Evolutionary conservation across 2,888 invertebrate genomes (phyloP).

Genomic region (Stenichneumon culpator): DNA sequence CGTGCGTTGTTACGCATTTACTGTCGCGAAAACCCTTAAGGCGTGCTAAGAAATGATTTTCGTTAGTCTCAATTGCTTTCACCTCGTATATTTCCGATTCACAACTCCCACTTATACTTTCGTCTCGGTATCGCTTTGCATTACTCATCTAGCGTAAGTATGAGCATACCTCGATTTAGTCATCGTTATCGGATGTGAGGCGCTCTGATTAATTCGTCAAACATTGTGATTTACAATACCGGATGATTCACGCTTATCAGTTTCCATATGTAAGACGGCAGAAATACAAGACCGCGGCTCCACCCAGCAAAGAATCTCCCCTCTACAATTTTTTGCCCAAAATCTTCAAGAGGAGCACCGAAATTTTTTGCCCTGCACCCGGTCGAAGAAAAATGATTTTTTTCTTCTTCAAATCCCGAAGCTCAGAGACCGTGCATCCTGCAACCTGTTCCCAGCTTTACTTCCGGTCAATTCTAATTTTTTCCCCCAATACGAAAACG

Average conservation of each 20-base stretch:
- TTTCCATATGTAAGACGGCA: not conserved
- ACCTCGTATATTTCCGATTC: not conserved
- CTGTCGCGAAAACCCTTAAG: no score
- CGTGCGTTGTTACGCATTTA: no score
- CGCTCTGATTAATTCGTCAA: slow-evolving; percentile 22
- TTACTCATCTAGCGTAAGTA: not conserved
- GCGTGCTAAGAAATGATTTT: not conserved
- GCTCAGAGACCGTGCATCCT: slow-evolving; percentile 32
- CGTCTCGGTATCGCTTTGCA: not conserved
- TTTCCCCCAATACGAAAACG: slow-evolving; percentile 1
- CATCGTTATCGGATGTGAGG: slow-evolving; percentile 27
- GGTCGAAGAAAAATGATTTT: slow-evolving; percentile 27
- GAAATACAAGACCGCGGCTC: not conserved
- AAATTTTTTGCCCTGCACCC: slow-evolving; percentile 41
- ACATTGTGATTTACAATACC: slow-evolving; percentile 29
- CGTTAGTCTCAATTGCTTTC: not conserved
- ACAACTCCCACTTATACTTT: not conserved
- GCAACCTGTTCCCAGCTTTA: slow-evolving; percentile 61
- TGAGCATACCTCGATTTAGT: not conserved
- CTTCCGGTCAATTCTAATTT: slow-evolving; percentile 60
- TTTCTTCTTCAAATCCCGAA: slow-evolving; percentile 4
- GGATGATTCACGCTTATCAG: slow-evolving; percentile 36
- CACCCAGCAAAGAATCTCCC: slow-evolving; percentile 13
- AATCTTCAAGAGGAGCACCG: slow-evolving; percentile 13
- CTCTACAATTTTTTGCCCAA: slow-evolving; percentile 16